These are phyloP conservation scores for Nasua narica DNA, from an alignment of 2,797 vertebrate genomes.

Conservation along the genomic window DNA sequence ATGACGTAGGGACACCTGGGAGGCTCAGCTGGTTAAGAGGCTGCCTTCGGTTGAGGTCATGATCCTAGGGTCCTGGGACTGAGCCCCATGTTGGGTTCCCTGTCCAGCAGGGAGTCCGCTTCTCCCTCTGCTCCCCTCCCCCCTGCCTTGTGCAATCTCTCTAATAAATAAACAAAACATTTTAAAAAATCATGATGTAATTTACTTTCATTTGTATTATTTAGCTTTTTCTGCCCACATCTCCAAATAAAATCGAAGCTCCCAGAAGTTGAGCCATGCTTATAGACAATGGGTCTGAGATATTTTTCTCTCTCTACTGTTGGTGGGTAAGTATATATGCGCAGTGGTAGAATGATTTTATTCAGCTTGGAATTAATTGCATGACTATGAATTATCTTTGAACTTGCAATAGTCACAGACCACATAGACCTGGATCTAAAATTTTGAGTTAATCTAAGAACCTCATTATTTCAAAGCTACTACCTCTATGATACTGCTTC, in stretches of 20 bases:
- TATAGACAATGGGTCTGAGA: neutral
- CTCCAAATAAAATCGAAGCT: neutral
- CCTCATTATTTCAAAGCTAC: constrained; percentile 37
- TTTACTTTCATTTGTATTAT: neutral
- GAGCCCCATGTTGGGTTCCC: neutral
- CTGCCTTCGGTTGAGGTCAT: neutral
- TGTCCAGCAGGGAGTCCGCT: neutral
- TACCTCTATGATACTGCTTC: neutral
- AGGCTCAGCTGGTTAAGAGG: neutral
- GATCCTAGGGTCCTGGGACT: neutral
- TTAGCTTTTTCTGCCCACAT: neutral
- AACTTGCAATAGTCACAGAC: neutral
- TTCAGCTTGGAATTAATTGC: constrained; percentile 12
- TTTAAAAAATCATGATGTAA: neutral
- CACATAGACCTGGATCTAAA: neutral
- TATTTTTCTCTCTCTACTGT: neutral
- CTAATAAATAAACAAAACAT: neutral
- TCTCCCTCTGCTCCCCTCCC: neutral
- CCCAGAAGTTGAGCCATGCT: neutral
- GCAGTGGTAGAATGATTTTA: neutral
- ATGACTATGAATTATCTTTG: neutral
- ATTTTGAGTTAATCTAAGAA: neutral
- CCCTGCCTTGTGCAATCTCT: neutral
- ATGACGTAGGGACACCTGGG: neutral
- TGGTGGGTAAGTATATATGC: neutral